These are phyloP conservation scores for Neoseiulus cucumeris DNA, from an alignment of 1,140 invertebrate species.

Conservation along the genomic window DNA sequence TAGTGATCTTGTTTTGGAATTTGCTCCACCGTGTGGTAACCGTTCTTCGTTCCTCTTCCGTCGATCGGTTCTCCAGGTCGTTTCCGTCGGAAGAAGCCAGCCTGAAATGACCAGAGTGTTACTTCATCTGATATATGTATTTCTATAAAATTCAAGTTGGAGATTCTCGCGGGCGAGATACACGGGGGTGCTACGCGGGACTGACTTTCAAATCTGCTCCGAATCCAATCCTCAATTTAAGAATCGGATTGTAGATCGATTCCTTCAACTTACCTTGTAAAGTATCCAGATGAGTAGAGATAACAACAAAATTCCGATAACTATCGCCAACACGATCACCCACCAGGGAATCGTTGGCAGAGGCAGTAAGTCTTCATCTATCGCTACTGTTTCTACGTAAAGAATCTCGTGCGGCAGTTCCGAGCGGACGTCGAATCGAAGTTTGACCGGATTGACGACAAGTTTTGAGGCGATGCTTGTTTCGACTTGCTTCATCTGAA, in stretches of 20 bases:
- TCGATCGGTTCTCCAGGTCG: slow-evolving; percentile 9
- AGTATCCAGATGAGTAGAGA: not conserved
- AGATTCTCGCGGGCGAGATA: too few relatives aligned
- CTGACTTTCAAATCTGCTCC: too few relatives aligned
- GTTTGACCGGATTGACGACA: not conserved
- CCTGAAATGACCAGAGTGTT: not conserved
- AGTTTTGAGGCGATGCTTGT: slow-evolving; percentile 4
- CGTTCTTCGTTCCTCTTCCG: slow-evolving; percentile 1
- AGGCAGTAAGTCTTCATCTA: not conserved
- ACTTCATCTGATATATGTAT: too few relatives aligned
- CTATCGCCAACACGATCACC: not conserved
- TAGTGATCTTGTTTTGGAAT: not conserved
- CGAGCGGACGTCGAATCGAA: slow-evolving; percentile 3
- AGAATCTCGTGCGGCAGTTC: not conserved
- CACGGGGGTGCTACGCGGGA: too few relatives aligned
- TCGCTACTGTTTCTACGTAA: not conserved
- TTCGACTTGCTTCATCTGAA: not conserved
- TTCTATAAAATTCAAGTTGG: too few relatives aligned
- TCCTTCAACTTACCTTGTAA: not conserved
- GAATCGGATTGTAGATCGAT: too few relatives aligned
- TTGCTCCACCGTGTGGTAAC: not conserved
- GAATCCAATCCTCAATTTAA: too few relatives aligned
- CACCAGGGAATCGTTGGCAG: slow-evolving; percentile 4
- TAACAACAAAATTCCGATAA: slow-evolving; percentile 2
- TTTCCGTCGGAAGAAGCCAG: slow-evolving; percentile 8